Conservation (phyloP, 2,888 invertebrate species). For the Rhyacophila evoluta region DNA sequence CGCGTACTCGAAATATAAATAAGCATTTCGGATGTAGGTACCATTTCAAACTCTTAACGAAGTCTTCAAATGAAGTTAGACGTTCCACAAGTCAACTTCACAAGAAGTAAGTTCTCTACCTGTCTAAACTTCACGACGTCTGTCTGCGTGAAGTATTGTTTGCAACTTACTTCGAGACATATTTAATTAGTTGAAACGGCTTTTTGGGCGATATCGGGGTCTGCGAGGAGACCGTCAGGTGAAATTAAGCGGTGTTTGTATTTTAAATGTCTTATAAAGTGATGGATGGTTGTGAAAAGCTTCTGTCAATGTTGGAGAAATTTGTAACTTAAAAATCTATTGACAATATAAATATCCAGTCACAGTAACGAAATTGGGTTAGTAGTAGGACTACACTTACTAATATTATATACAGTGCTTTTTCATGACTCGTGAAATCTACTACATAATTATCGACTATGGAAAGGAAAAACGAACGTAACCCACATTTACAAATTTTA, state of each 20-base stretch:
- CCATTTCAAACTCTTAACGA: neutral
- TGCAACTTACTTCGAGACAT: conserved; percentile 1
- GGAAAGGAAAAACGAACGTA: no score
- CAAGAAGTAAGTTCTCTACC: neutral
- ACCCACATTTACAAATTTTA: no score
- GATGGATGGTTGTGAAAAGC: neutral
- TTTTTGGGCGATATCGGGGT: neutral
- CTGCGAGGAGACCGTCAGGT: neutral
- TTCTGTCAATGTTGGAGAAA: neutral
- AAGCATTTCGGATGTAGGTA: neutral
- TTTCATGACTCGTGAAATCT: no score
- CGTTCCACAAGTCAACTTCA: conserved; percentile 1
- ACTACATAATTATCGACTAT: no score
- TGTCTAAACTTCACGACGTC: conserved; percentile 18
- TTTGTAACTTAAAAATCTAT: neutral
- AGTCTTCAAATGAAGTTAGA: conserved; percentile 4
- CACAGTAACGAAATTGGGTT: no score
- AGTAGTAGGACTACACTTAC: no score
- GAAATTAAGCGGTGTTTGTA: neutral
- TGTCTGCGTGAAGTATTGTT: conserved; percentile 19
- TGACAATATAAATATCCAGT: no score
- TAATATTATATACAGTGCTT: no score
- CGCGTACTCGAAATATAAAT: neutral
- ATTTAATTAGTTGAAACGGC: conserved; percentile 15
- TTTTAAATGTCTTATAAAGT: neutral